phyloP scores from a whole-genome alignment of 2,888 invertebrate genomes.

The Ichneumon xanthorius region DNA sequence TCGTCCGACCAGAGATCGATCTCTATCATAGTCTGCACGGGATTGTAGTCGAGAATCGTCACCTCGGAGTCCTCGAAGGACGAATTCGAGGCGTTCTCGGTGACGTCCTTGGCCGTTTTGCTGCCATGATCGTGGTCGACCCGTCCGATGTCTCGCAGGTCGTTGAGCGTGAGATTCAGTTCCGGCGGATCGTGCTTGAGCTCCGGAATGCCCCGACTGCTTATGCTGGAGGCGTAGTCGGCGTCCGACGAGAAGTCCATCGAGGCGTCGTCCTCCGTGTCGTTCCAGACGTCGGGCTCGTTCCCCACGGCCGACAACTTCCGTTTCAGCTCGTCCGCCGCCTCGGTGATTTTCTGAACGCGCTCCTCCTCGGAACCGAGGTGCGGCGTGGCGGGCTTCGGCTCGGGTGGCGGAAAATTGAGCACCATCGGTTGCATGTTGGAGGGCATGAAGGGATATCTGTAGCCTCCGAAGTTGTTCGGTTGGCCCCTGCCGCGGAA shows the following conservation, averaged over 20 bases:
- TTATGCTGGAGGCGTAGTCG: slow-evolving; percentile 51
- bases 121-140: slow-evolving; percentile 74
- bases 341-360: slow-evolving; percentile 79
- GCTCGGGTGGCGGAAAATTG: neutral
- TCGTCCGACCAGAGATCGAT: slow-evolving; percentile 51
- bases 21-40: slow-evolving; percentile 49
- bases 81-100: neutral
- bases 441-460: slow-evolving; percentile 32
- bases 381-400: slow-evolving; percentile 69
- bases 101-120: neutral
- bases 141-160: slow-evolving; percentile 80
- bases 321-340: slow-evolving; percentile 80
- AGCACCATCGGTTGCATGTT: neutral
- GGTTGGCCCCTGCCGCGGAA: slow-evolving; percentile 36
- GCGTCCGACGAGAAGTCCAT: slow-evolving; percentile 37
- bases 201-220: slow-evolving; percentile 73
- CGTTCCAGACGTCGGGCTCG: slow-evolving; percentile 72
- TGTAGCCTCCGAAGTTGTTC: slow-evolving; percentile 40
- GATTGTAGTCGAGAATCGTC: slow-evolving; percentile 45
- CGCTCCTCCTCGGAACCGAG: slow-evolving; percentile 83
- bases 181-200: slow-evolving; percentile 79
- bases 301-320: slow-evolving; percentile 77
- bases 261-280: slow-evolving; percentile 46
- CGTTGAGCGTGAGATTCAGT: slow-evolving; percentile 76
- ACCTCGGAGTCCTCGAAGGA: slow-evolving; percentile 51